Percentiles rank a stretch among this genome's conserved stretches.
Conservation (phyloP, 2,797 vertebrate species). For the Brachyalestes nurse region DNA sequence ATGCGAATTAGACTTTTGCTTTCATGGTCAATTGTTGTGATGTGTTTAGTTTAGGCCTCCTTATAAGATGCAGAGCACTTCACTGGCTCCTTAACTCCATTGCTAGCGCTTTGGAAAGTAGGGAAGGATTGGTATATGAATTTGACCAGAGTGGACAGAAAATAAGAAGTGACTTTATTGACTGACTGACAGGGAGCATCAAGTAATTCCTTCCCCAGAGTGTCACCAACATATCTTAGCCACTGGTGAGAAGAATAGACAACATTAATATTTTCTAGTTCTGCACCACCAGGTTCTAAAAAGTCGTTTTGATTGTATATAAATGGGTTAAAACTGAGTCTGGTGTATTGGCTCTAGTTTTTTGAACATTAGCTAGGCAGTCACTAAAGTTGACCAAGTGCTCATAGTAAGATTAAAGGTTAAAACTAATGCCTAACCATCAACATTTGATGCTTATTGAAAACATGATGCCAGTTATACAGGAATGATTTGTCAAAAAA, state of each 20-base stretch:
- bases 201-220: not conserved
- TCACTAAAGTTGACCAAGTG: too few relatives aligned
- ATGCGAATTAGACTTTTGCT: slow-evolving; percentile 4
- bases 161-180: not conserved
- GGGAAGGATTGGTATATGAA: not conserved
- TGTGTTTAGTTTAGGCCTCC: not conserved
- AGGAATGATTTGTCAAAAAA: too few relatives aligned
- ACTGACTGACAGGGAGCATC: not conserved
- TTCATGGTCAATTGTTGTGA: not conserved
- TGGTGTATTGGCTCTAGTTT: too few relatives aligned
- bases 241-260: not conserved
- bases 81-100: not conserved
- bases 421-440: too few relatives aligned
- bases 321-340: not conserved
- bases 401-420: too few relatives aligned
- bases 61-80: not conserved
- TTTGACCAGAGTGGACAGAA: not conserved
- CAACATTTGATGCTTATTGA: too few relatives aligned
- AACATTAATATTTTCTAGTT: not conserved
- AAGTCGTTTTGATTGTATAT: not conserved
- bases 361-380: too few relatives aligned
- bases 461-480: too few relatives aligned
- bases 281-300: not conserved
- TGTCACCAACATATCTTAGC: not conserved
- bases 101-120: not conserved